phyloP scores from a whole-genome alignment of 2,113 vertebrate species.

The Mesoclemmys tuberculata region DNA sequence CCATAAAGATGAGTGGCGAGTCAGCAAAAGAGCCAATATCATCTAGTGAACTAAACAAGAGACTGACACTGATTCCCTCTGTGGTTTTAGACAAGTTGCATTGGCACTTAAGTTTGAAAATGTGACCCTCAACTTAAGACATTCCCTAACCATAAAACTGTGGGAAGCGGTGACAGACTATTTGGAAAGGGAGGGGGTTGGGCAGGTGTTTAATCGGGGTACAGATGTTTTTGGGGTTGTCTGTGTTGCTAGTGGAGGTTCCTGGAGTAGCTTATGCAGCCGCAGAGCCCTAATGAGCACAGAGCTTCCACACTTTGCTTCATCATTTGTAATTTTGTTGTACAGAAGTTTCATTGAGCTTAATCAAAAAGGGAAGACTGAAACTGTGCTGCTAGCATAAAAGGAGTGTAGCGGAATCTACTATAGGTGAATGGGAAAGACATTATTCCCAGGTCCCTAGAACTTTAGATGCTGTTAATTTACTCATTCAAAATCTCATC shows the following conservation, averaged over 20 bases:
- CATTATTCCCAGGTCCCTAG: not conserved
- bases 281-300: not conserved
- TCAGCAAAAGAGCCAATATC: not conserved
- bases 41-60: not conserved
- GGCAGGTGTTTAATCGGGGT: too few relatives aligned
- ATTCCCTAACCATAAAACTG: not conserved
- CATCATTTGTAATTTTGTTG: not conserved
- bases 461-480: not conserved
- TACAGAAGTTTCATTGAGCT: not conserved
- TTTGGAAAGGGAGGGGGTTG: too few relatives aligned
- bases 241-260: not conserved
- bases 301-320: not conserved
- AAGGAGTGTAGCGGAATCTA: not conserved
- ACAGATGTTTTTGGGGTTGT: not conserved
- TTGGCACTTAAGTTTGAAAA: not conserved
- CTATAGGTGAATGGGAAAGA: not conserved
- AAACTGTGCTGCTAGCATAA: accelerated
- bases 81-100: not conserved
- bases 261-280: not conserved
- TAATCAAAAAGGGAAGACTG: not conserved
- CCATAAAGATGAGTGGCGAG: not conserved
- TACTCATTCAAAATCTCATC: not conserved
- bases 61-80: not conserved
- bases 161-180: too few relatives aligned
- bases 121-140: not conserved